Evolutionary conservation across 64 coral and sea anemone species (phyloP).

Genomic region (Exaiptasia diaphana): DNA sequence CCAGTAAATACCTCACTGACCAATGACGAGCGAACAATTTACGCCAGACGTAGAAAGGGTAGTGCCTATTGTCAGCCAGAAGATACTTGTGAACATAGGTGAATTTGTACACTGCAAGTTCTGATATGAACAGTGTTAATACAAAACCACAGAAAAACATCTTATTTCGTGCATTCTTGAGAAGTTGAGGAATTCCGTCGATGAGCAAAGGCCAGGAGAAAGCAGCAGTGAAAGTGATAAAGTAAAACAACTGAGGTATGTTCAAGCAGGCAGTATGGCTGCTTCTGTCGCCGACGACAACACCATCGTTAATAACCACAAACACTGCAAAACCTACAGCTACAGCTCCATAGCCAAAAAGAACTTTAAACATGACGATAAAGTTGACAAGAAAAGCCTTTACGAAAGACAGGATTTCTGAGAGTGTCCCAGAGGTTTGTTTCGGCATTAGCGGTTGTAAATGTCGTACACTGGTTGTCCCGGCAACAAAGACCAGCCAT

Average conservation of each 20-base stretch:
- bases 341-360: slow-evolving; percentile 68
- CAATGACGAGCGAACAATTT: slow-evolving; percentile 76
- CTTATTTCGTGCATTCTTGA: no score
- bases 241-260: slow-evolving; percentile 87
- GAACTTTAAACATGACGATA: slow-evolving; percentile 9
- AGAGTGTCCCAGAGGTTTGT: no score
- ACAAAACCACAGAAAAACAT: no score
- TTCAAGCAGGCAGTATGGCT: slow-evolving; percentile 80
- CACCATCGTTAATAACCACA: slow-evolving; percentile 68
- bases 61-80: slow-evolving; percentile 92
- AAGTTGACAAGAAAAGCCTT: slow-evolving; percentile 32
- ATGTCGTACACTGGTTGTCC: slow-evolving; percentile 38
- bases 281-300: slow-evolving; percentile 79
- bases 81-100: slow-evolving; percentile 83
- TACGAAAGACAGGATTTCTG: not conserved
- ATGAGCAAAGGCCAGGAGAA: slow-evolving; percentile 61
- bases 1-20: slow-evolving; percentile 40
- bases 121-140: not conserved
- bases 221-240: slow-evolving; percentile 54
- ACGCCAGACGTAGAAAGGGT: slow-evolving; percentile 82
- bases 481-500: slow-evolving; percentile 81
- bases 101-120: slow-evolving; percentile 61
- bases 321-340: slow-evolving; percentile 47
- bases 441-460: not conserved
- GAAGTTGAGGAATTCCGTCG: slow-evolving; percentile 23